phyloP scores from a whole-genome alignment of 1,140 invertebrate species.

The Oreohelix idahoensis region DNA sequence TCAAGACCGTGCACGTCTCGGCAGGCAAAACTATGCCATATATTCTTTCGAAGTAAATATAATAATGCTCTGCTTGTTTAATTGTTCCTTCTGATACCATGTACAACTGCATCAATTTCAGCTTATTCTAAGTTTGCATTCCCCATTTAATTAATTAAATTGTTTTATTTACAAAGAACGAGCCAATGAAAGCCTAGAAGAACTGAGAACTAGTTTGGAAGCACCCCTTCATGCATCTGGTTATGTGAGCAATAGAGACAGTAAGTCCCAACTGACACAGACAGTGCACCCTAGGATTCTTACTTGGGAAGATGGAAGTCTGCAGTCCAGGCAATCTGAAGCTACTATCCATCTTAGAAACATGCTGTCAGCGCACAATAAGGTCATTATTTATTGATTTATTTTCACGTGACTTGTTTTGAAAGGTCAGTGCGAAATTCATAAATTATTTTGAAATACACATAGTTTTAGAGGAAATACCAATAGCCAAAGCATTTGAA shows the following conservation, averaged over 20 bases:
- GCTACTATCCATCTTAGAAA: slow-evolving; percentile 47
- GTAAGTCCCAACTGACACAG: slow-evolving; percentile 48
- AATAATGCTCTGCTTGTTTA: too few species aligned
- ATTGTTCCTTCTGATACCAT: too few species aligned
- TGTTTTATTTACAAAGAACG: slow-evolving; percentile 44
- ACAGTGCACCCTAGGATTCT: slow-evolving; percentile 55
- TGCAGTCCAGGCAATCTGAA: slow-evolving; percentile 35
- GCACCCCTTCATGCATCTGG: slow-evolving; percentile 28
- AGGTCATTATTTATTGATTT: neutral
- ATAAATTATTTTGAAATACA: neutral
- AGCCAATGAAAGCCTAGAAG: slow-evolving; percentile 54
- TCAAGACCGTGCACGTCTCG: too few species aligned
- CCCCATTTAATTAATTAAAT: neutral
- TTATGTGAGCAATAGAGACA: neutral
- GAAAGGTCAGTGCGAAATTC: too few species aligned
- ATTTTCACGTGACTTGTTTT: neutral
- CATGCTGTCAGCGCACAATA: slow-evolving; percentile 29
- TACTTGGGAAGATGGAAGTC: slow-evolving; percentile 52
- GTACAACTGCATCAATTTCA: too few species aligned
- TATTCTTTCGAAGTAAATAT: too few species aligned
- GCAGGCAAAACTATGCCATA: too few species aligned
- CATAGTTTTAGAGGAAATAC: neutral
- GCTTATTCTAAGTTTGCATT: neutral
- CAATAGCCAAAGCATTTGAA: too few species aligned
- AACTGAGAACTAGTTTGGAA: slow-evolving; percentile 46